A percentile compares a stretch with the other conserved stretches of the same genome.
These are phyloP conservation scores for Megaceryle torquata DNA, from an alignment of 2,113 vertebrate species.

Conservation along the genomic window DNA sequence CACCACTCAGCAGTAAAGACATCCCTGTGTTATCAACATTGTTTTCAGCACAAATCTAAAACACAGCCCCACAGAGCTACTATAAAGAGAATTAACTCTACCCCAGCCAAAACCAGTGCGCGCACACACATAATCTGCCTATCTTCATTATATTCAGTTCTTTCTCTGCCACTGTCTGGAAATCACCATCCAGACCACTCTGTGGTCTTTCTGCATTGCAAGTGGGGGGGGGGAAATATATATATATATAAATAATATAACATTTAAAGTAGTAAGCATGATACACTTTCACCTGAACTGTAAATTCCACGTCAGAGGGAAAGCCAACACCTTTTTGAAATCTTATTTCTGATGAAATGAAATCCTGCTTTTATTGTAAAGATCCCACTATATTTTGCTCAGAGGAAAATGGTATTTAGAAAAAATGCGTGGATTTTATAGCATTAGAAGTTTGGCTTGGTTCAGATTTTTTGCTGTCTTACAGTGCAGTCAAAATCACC, in stretches of 20 bases:
- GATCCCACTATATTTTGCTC: background rate
- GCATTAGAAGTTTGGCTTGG: background rate
- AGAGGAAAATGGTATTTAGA: background rate
- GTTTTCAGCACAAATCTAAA: background rate
- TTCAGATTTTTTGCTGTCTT: background rate
- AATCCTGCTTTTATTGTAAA: background rate
- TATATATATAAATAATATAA: background rate
- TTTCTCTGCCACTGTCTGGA: background rate
- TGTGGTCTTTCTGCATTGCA: background rate
- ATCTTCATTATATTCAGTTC: background rate
- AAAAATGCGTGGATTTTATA: background rate
- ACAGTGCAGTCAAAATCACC: background rate
- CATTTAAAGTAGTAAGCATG: background rate
- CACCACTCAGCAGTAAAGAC: background rate
- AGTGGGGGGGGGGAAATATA: too few species aligned
- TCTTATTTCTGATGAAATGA: background rate
- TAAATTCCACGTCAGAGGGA: background rate
- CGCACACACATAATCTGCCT: background rate
- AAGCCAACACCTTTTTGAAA: background rate
- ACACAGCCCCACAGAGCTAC: fast-evolving
- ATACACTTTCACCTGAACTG: background rate
- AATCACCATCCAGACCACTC: background rate
- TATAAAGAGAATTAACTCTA: background rate
- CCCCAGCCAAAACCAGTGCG: background rate
- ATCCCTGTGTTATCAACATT: background rate